A percentile compares a stretch with the other conserved stretches of the same genome.
These are phyloP conservation scores for Pongo abelii DNA, from an alignment of 2,113 vertebrate species.

Conservation along the genomic window DNA sequence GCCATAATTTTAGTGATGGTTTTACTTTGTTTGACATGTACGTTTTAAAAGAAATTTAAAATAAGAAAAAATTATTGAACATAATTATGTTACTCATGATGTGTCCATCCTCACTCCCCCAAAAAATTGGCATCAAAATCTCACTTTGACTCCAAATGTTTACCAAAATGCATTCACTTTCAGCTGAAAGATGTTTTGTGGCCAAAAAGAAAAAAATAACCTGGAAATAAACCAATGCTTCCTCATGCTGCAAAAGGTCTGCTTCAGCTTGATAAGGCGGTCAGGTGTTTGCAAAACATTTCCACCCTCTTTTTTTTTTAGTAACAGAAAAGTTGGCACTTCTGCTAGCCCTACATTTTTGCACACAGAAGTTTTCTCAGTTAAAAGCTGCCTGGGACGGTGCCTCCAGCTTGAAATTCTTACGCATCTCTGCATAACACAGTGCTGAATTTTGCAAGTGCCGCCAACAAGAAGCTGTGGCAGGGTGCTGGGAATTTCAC, in stretches of 20 bases:
- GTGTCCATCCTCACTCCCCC: fast-evolving
- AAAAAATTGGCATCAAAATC: neutral
- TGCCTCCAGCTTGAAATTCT: fast-evolving
- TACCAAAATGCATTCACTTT: neutral
- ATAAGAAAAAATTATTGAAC: neutral
- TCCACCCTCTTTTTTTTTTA: neutral
- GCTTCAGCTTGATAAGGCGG: neutral
- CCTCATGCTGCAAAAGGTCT: neutral
- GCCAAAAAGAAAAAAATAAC: neutral
- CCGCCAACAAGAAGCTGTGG: neutral
- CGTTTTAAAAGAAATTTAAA: neutral
- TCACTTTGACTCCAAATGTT: neutral
- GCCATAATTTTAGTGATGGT: neutral
- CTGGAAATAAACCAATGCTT: neutral
- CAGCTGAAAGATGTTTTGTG: neutral
- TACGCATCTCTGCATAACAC: fast-evolving
- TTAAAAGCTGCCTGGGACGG: neutral
- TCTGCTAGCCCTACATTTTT: fast-evolving
- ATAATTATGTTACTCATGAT: fast-evolving
- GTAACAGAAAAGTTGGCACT: neutral
- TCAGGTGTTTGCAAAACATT: neutral
- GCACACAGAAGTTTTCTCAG: neutral
- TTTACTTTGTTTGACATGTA: neutral
- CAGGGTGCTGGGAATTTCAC: neutral
- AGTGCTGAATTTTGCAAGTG: neutral